Evolutionary conservation across 2,888 invertebrate genomes (phyloP).

Genomic region (Machimus atricapillus): DNA sequence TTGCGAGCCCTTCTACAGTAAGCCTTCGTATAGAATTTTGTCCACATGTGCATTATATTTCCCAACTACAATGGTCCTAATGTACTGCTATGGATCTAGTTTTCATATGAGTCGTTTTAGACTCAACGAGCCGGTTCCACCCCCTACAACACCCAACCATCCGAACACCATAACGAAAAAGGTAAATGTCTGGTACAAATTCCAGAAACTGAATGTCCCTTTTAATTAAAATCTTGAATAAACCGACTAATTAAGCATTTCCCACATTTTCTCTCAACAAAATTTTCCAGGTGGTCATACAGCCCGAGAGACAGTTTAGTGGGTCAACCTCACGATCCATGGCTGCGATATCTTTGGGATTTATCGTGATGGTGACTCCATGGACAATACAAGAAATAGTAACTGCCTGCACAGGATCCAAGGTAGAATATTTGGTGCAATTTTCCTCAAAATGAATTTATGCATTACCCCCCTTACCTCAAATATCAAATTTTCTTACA

Average conservation of each 20-base stretch:
- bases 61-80: conserved; percentile 88
- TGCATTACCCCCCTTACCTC: neutral
- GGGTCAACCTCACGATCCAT: conserved; percentile 85
- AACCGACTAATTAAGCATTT: conserved; percentile 1
- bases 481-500: conserved; percentile 52
- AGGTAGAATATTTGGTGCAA: conserved; percentile 64
- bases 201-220: neutral
- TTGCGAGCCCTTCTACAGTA: conserved; percentile 86
- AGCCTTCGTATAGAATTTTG: conserved; percentile 75
- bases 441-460: neutral
- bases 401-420: conserved; percentile 86
- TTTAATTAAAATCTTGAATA: conserved; percentile 22
- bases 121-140: conserved; percentile 61
- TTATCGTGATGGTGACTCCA: conserved; percentile 90
- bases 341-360: conserved; percentile 91
- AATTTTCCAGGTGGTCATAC: conserved; percentile 14
- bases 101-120: conserved; percentile 87
- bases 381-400: conserved; percentile 92
- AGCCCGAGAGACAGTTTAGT: conserved; percentile 69
- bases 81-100: conserved; percentile 91
- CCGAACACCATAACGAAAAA: conserved; percentile 50
- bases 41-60: conserved; percentile 89
- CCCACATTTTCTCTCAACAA: neutral
- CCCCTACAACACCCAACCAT: conserved; percentile 61
- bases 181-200: conserved; percentile 15